Evolutionary conservation across 2,888 invertebrate genomes (phyloP), one percentile per base, ranked within the genome.

Genomic region (Zhuqinia jingwanae): DNA sequence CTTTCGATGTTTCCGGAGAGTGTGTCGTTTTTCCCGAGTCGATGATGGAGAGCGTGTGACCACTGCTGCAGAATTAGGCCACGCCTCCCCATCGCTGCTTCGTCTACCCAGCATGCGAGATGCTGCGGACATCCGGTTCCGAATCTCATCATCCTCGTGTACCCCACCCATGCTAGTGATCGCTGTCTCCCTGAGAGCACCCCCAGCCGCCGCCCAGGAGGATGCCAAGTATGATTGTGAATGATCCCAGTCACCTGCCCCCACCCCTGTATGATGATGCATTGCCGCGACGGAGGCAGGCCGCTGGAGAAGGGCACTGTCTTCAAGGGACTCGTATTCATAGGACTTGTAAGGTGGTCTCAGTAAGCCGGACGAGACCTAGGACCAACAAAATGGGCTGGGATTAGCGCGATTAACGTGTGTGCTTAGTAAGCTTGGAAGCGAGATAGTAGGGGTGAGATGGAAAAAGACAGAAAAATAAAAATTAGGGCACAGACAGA

Each of bases 281-380:
- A 82, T 45, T 87, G 85, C 56, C 88, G 89, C 73, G 88, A 82
- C 45, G 85, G 85, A 60, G 89, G 89, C 73, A 88, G 85, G 82
- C 70, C 81, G 85, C 77, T 87, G 88, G 36, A 90, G 87, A 25
- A 90, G 89, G 82, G 89, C 89, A 79, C 91, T 90, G 88, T 92
- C 92, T 88, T 93, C 92, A 68, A 93, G 92, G 65, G 92, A 93
- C 89, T 93, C 93, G 90, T 92, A 92, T 89, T 93, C 93, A 90
- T 92, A 93, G n/a, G 92, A 92, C 90, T 93, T 93, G 91, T 92
- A 92, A 13, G 92, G 92, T 58, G 92, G 92, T 88, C 92, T 91
- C 89, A 92, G 90, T 88, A 91, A 77, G 88, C 89, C 89, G 88
- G 90, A 81, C 90, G 90, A 76, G 89, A 89, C 88, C 91, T 90